phyloP scores from a whole-genome alignment of 2,888 invertebrate genomes.

The Drosophila engyochracea region DNA sequence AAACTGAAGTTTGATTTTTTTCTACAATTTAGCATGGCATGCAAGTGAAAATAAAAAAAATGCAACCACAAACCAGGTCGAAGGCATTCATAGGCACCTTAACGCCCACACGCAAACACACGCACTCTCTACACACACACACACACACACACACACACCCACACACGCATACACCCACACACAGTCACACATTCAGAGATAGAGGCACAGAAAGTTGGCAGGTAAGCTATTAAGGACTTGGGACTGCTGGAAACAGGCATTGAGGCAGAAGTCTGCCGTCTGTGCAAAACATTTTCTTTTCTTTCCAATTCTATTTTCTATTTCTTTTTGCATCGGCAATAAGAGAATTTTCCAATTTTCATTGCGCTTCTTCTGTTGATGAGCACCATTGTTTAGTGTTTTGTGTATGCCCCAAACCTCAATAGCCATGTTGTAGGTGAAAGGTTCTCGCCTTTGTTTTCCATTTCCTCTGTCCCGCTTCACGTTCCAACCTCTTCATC shows the following conservation, averaged over 20 bases:
- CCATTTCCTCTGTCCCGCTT: slow-evolving; percentile 3
- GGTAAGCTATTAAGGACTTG: slow-evolving; percentile 38
- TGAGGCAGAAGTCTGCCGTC: slow-evolving; percentile 20
- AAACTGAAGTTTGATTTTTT: neutral
- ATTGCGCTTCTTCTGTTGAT: slow-evolving; percentile 75
- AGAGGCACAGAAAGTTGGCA: slow-evolving; percentile 20
- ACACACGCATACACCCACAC: neutral
- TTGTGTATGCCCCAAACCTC: slow-evolving; percentile 13
- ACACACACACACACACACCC: neutral
- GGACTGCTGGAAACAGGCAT: slow-evolving; percentile 22
- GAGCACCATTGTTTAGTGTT: slow-evolving; percentile 71
- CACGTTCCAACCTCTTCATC: slow-evolving; percentile 1
- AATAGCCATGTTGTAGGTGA: slow-evolving; percentile 51
- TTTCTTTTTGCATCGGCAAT: slow-evolving; percentile 40
- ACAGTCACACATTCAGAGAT: neutral
- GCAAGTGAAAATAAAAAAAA: slow-evolving; percentile 42
- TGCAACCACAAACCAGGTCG: slow-evolving; percentile 17
- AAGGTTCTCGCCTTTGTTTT: slow-evolving; percentile 58
- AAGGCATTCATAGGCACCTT: neutral
- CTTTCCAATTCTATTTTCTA: slow-evolving; percentile 35
- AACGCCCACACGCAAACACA: slow-evolving; percentile 18
- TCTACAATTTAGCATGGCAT: slow-evolving; percentile 6
- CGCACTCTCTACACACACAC: neutral
- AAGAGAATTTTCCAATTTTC: slow-evolving; percentile 70
- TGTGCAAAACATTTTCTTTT: slow-evolving; percentile 51